phyloP scores from a whole-genome alignment of 2,797 vertebrate species.

The Falco concolor region DNA sequence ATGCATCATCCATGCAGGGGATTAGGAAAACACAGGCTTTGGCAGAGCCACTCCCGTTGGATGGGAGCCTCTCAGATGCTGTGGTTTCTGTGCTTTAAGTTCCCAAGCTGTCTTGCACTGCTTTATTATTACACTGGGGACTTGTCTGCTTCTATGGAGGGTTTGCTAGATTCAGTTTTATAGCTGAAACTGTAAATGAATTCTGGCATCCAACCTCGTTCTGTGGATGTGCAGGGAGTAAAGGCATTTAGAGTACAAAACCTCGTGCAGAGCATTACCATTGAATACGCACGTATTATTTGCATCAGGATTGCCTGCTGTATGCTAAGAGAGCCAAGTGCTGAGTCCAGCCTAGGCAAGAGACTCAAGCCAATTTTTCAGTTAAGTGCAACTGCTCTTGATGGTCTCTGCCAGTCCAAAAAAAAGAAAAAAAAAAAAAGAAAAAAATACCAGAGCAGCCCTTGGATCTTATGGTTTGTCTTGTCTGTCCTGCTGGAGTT shows the following conservation, averaged over 20 bases:
- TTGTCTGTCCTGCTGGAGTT: not conserved
- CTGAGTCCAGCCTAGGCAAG: not conserved
- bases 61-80: slow-evolving; percentile 3
- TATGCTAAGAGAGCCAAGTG: not conserved
- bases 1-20: not conserved
- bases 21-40: not conserved
- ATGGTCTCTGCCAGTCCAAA: not conserved
- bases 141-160: slow-evolving; percentile 7
- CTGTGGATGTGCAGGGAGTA: not conserved
- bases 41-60: not conserved
- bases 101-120: not conserved
- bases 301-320: not conserved
- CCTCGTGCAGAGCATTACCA: not conserved
- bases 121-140: slow-evolving; percentile 11
- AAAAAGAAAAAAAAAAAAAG: not conserved
- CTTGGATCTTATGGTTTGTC: slow-evolving; percentile 14
- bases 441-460: not conserved
- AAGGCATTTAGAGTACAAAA: not conserved
- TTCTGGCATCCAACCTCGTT: not conserved
- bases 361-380: not conserved
- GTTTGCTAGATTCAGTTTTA: slow-evolving; percentile 6
- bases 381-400: not conserved
- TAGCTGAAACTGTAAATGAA: slow-evolving; percentile 3
- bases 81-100: slow-evolving; percentile 30
- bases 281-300: not conserved